Base-by-base conservation (phyloP, 92 coral and sea anemone genomes). In the Scolanthus callimorphus region DNA sequence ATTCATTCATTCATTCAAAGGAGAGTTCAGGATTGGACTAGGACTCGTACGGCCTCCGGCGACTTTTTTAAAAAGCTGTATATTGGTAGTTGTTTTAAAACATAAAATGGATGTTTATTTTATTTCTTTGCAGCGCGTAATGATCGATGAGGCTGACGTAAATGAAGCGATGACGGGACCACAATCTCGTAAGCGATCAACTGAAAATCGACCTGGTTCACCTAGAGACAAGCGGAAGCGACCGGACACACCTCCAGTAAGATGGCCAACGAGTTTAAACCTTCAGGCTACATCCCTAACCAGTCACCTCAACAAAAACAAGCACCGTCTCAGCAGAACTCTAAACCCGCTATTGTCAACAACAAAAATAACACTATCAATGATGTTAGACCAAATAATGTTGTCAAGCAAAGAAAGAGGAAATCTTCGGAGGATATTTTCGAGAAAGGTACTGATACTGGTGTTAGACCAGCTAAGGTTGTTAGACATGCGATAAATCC, bases 81-180 rank as follows among this genome's bases (percentile, higher is more conserved):
- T n/a, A n/a, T n/a, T n/a, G n/a, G n/a, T n/a, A n/a, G n/a, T n/a
- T n/a, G n/a, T n/a, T n/a, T n/a, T n/a, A n/a, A n/a, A n/a, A n/a
- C n/a, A n/a, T n/a, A n/a, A n/a, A n/a, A n/a, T n/a, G n/a, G n/a
- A n/a, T n/a, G 52, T 21, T 46, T 46, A 10, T 46, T 53, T 20
- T 20, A 12, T 63, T 20, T 60, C 39, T 25, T 65, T 55, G 51
- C 59, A 89, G 96, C 85, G 90, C 38, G 91, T 84, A 25, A 84
- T 89, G 95, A 86, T 94, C 13, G 99, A 94, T 47, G 99, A 94
- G 62, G 99, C 99, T 27, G 99, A 94, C 64, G 99, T 94, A 4
- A 94, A 94, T 55, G 99, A 94, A 57, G 96, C 96, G 12, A 81
- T 90, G 60, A 90, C 96, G 29, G 91, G 96, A 10, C 87, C 82